Evolutionary conservation across 2,113 vertebrate genomes (phyloP), one percentile per base, ranked within the genome.

Genomic region (Pseudopipra pipra): DNA sequence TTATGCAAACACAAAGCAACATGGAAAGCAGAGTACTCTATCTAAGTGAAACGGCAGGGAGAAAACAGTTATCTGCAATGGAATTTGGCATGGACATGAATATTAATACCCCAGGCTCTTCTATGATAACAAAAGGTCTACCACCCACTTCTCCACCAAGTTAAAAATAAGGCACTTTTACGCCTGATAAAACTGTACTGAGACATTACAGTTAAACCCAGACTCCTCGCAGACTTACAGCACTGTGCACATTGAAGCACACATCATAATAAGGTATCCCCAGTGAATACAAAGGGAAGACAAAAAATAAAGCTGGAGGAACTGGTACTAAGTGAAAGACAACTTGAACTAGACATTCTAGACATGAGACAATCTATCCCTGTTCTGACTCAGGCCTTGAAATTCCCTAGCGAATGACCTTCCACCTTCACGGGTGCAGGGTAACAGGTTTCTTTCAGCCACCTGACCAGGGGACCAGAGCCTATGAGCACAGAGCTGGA

Each of bases 201-300:
- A 83, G 67, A 59, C 78, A 89, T 41, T 41, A 28, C 9, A 58
- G 21, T 19, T 51, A 75, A 62, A 70, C 24, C n/a, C 35, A 19
- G 61, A 43, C 61, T 74, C 52, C 47, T 72, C 0, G 0, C 27
- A 27, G 73, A 44, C 35, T 37, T 23, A n/a, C 16, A 62, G 33
- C 33, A 41, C 1, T 5, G 19, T 16, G 62, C 24, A 49, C 8
- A 6, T 0, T 25, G 77, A 81, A 55, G 33, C 20, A 66, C 0
- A 0, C 22, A 24, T 20, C 30, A 9, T 19, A 77, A 10, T 9
- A 27, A 68, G 31, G 3, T 17, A 59, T 4, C 61, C 43, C 61
- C 51, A 52, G n/a, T 31, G 37, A 90, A 49, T 14, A 84, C 20
- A 66, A 56, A 49, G 37, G 12, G 22, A 89, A 91, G 21, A 67